phyloP scores from a whole-genome alignment of 64 coral and sea anemone species.

The Porites australiensis region DNA sequence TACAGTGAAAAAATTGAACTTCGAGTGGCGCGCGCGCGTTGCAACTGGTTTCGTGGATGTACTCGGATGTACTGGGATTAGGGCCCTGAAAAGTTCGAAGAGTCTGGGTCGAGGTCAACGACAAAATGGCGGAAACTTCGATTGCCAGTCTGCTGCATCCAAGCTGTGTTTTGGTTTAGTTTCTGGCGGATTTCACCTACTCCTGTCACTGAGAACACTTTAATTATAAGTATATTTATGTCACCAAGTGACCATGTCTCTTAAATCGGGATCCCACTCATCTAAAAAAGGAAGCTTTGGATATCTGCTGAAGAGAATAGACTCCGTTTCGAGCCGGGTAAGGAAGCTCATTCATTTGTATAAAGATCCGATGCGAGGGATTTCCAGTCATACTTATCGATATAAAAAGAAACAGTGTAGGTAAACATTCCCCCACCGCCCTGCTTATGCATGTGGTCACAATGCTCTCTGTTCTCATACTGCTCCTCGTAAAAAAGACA shows the following conservation, averaged over 20 bases:
- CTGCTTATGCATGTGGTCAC: too few species aligned
- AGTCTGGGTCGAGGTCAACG: not conserved
- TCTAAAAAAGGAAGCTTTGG: not conserved
- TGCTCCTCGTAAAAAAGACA: too few species aligned
- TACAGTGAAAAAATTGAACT: too few species aligned
- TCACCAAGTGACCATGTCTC: not conserved
- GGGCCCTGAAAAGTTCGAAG: not conserved
- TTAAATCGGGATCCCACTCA: not conserved
- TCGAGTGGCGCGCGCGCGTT: too few species aligned
- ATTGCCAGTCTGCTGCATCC: not conserved
- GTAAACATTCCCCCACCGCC: too few species aligned
- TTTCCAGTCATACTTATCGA: too few species aligned
- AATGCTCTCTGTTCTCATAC: too few species aligned
- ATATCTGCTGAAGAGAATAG: slow-evolving; percentile 14
- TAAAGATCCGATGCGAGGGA: too few species aligned
- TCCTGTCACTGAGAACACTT: not conserved
- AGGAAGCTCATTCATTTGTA: not conserved
- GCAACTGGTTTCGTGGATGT: too few species aligned
- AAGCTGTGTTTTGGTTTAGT: not conserved
- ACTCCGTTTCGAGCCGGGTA: slow-evolving; percentile 38
- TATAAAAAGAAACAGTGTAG: too few species aligned
- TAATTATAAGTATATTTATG: not conserved
- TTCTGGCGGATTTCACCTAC: not conserved
- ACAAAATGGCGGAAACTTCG: slow-evolving; percentile 25
- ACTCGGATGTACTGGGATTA: not conserved